Base-by-base conservation (phyloP, 2,113 vertebrate genomes). In the Menidia beryllina region DNA sequence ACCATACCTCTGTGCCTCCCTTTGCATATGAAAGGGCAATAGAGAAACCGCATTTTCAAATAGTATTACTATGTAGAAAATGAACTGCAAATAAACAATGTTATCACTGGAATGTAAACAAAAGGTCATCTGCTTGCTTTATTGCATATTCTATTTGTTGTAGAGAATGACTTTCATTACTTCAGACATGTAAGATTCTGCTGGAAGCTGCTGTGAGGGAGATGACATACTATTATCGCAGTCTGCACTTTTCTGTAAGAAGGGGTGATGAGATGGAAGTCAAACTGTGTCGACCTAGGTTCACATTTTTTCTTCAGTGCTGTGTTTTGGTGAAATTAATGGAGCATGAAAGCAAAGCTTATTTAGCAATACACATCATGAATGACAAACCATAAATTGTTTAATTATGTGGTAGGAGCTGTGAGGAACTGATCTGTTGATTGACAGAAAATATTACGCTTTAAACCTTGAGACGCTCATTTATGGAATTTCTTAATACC, bases 271-370 rank as follows among this genome's bases (percentile, higher is more conserved):
- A 17, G 34, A 24, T 9, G 4, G 14, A 47, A 56, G 36, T 69
- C 26, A 72, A 68, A 62, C 17, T 52, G 45, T 48, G 25, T 36
- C 27, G 23, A 55, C 34, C 13, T 25, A 11, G 4, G 21, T 45
- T 63, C 47, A 69, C 59, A 54, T 59, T 75, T 66, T 43, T 15
- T 43, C 27, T 69, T 41, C 41, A 54, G 9, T 17, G 14, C 23
- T 27, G n/a, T 5, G 34, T 15, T 53, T 47, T 38, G n/a, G 52
- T 53, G 25, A 20, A 77, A 65, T 59, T 5, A 60, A 66, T 60
- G 62, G 7, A 54, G 17, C 20, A 43, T 11, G 5, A 10, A n/a
- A 15, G 27, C 5, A 53, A 2, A 0, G 25, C 38, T 12, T 15
- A 54, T 24, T 47, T 9, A 45, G 47, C 8, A 8, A 13, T 24